These are phyloP conservation scores for Tortrix viridana DNA, from an alignment of 2,888 invertebrate genomes.

Conservation along the genomic window DNA sequence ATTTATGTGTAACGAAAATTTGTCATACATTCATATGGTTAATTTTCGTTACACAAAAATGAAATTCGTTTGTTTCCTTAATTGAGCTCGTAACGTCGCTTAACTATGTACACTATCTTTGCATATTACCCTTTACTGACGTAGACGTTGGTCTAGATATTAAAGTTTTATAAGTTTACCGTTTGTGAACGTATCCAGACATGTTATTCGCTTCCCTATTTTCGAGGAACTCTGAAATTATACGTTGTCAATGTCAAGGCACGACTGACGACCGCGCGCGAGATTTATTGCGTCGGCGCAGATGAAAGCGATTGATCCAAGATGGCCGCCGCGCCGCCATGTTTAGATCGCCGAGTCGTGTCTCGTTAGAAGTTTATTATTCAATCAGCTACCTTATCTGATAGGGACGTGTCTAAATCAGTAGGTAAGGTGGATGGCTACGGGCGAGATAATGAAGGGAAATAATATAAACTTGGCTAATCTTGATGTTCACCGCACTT, in stretches of 20 bases:
- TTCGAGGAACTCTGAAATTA: conserved; percentile 35
- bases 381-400: conserved; percentile 41
- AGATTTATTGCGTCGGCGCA: conserved; percentile 39
- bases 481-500: no score
- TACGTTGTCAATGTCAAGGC: conserved; percentile 35
- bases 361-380: conserved; percentile 41
- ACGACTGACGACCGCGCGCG: conserved; percentile 32
- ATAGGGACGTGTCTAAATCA: conserved; percentile 22
- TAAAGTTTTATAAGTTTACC: no score
- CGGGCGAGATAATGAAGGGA: conserved; percentile 9
- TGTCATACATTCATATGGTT: no score
- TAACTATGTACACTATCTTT: no score
- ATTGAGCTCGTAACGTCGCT: no score
- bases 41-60: no score
- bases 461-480: not conserved
- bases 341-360: conserved; percentile 37
- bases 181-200: not conserved
- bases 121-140: no score
- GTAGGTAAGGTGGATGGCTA: conserved; percentile 19
- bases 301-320: conserved; percentile 36
- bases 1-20: no score
- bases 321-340: conserved; percentile 38
- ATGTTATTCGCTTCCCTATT: not conserved
- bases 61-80: no score
- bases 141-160: no score